Evolutionary conservation across 2,113 vertebrate genomes (phyloP), one percentile per base, ranked within the genome.

Genomic region (Cinclus cinclus): DNA sequence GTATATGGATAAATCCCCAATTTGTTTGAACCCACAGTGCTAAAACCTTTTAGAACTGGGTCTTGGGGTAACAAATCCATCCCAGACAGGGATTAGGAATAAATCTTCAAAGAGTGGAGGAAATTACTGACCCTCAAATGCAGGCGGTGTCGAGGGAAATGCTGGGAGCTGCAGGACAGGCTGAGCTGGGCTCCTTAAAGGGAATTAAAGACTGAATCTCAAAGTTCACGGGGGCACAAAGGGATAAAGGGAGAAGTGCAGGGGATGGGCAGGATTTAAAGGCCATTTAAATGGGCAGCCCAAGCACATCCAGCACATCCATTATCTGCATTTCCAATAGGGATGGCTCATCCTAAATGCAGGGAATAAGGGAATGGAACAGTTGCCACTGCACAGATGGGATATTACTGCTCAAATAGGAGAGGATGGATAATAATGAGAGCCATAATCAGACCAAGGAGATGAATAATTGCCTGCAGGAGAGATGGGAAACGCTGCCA

Each of bases 381-480:
- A 69, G 74, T 75, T 87, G 58, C 28, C 52, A 28, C 77, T 8
- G 65, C 83, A 84, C 70, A 85, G 87, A 85, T 94, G 96, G 92
- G 75, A 68, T 19, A 41, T 76, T 60, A 53, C 15, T 56, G 69
- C 78, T 53, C 33, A 60, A 73, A 52, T 2, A 46, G 67, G 84
- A 91, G 67, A 49, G 79, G 87, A 69, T 69, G 94, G 92, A 4
- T 59, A 47, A 87, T 63, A 67, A 92, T 44, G 47, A 50, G 74
- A 83, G 55, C 52, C 60, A 35, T 89, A 28, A 77, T 81, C 14
- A 21, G 63, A 8, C 25, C 75, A 30, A 58, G 67, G 83, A 90
- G 79, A 86, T 73, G 82, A 92, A 50, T 50, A 80, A 93, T 41
- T 64, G 71, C 75, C 75, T 77, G 56, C 62, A 76, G 59, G 46